phyloP scores from a whole-genome alignment of 2,888 invertebrate genomes.

The Penaeus monodon region DNA sequence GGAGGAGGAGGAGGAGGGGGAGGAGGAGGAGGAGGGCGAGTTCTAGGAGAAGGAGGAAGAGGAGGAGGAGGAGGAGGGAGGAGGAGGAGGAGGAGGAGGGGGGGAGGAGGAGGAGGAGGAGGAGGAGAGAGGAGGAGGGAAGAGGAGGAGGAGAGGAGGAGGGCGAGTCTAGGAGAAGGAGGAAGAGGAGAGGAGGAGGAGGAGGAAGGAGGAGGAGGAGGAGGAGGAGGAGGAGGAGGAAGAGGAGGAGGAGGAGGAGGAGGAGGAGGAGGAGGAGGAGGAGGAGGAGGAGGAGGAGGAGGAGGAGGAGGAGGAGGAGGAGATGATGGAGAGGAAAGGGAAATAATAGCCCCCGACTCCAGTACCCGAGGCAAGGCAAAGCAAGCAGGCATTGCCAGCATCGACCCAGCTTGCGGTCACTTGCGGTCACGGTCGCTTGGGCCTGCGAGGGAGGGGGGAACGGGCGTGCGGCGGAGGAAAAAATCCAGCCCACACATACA shows the following conservation, averaged over 20 bases:
- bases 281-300: not conserved
- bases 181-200: not conserved
- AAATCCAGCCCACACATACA: too few relatives aligned
- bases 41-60: too few relatives aligned
- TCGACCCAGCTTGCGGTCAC: too few relatives aligned
- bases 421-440: too few relatives aligned
- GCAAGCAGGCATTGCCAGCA: too few relatives aligned
- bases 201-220: not conserved
- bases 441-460: too few relatives aligned
- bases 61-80: not conserved
- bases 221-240: not conserved
- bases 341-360: not conserved
- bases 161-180: not conserved
- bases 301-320: not conserved
- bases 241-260: not conserved
- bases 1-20: slow-evolving; percentile 8
- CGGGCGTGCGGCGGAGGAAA: too few relatives aligned
- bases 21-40: not conserved
- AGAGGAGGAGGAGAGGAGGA: too few relatives aligned
- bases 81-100: not conserved
- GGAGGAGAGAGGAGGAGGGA: not conserved
- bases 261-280: not conserved
- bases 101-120: not conserved
- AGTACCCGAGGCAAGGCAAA: not conserved
- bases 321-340: not conserved